Evolutionary conservation across 2,888 invertebrate species (phyloP), one percentile per base, ranked within the genome.

Genomic region (Leucophenga maculata): DNA sequence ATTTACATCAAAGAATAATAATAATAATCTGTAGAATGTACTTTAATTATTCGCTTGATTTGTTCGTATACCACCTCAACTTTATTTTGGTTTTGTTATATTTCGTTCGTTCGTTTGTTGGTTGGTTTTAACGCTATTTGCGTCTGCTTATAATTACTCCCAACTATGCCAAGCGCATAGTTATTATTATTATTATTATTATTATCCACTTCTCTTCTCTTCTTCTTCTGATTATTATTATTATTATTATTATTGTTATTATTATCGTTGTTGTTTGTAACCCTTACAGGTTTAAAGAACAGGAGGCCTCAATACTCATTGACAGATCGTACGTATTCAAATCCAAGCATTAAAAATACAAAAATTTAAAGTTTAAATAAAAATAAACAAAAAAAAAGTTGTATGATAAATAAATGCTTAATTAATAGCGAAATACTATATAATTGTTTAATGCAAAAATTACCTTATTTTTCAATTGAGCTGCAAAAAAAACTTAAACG

Each of bases 241-340:
- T 46, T 16, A 44, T 44, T 39, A 72, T 81, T 65, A 81, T 69
- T 74, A 80, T 83, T 79, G 78, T 74, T 73, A 68, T 80, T 82
- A 73, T 82, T 79, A 78, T 80, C 75, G 83, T 81, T 83, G 83
- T 82, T 77, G 67, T 80, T 84, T 83, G 75, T 85, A 85, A 87
- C 87, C 85, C 85, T 88, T 88, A 84, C 88, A 89, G 89, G 86
- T 89, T 89, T 86, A 88, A 88, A 88, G 89, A 89, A 75, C 88
- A 87, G 86, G 89, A 89, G 82, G 87, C 88, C 82, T 86, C 88
- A 83, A 86, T 88, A 84, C 87, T 88, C 85, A 83, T 88, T 86
- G 89, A 89, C 77, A 85, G 89, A 88, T 88, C 89, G 89, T 89
- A 89, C 86, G 89, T 89, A 89, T 88, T 78, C 77, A 76, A 72